Base-by-base conservation (phyloP, 2,797 vertebrate species). In the Petrocephalus schoutedeni region DNA sequence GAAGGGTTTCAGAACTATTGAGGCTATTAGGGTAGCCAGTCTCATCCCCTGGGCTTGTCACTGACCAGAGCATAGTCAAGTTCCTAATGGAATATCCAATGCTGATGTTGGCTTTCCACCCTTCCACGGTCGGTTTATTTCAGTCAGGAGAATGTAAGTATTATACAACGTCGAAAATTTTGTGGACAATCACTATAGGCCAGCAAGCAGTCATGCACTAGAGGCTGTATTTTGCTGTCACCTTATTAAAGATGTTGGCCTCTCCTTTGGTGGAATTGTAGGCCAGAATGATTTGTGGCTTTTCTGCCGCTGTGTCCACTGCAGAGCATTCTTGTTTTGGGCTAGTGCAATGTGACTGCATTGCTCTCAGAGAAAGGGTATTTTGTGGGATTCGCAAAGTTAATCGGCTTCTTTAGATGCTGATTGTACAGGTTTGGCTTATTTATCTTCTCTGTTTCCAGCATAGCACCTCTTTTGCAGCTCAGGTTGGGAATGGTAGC, bases 111-210 rank as follows among this genome's bases (percentile, higher is more conserved):
- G n/a, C 49, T 80, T 49, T 80, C 74, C 74, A 49, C 74, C 41
- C 36, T 80, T 80, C 41, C 74, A 80, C 14, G 19, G 74, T 21
- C 45, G 41, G 41, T 80, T 49, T 80, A 36, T 80, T 49, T 80
- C 16, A 49, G 74, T 80, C 41, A n/a, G 8, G 74, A 49, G 74
- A 45, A 80, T 80, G 41, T 80, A 49, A 49, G 16, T 49, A 49
- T 80, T 49, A 80, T 49, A 80, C 74, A 80, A 36, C 14, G 28
- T 80, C 74, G 19, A 49, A 45, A n/a, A 14, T 80, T 80, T 80
- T 80, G 74, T 80, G 74, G 74, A 80, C 45, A 49, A 49, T 80
- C 74, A 49, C 74, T 80, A 49, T 19, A 80, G 74, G 41, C 74
- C 74, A 80, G 49, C 41, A 49, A 49, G 41, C 74, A 45, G 41